Percentiles rank a stretch among this genome's conserved stretches.
These are phyloP conservation scores for Pogonocherus hispidulus DNA, from an alignment of 2,888 invertebrate genomes.

Conservation along the genomic window DNA sequence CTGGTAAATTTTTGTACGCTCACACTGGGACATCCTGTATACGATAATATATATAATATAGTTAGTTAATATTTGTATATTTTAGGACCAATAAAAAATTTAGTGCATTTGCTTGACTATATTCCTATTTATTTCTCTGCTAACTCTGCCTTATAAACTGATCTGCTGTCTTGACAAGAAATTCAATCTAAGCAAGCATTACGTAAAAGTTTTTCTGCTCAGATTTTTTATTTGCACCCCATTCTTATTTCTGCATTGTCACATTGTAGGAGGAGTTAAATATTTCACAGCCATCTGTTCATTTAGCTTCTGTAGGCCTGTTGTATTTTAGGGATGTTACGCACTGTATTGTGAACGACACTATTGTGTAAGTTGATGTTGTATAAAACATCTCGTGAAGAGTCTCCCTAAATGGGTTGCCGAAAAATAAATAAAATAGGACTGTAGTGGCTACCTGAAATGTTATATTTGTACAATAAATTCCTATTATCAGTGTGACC, in stretches of 20 bases:
- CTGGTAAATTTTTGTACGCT: too few relatives aligned
- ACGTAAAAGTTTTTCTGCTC: constrained; percentile 9
- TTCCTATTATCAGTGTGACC: constrained; percentile 19
- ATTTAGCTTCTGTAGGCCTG: constrained; percentile 45
- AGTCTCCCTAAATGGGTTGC: constrained; percentile 30
- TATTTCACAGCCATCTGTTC: constrained; percentile 47
- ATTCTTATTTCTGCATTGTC: constrained; percentile 43
- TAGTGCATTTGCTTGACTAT: too few relatives aligned
- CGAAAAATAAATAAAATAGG: constrained; percentile 30
- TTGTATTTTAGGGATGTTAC: constrained; percentile 26
- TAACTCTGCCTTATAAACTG: too few relatives aligned
- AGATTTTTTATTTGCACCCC: constrained; percentile 32
- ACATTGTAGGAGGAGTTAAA: constrained; percentile 40
- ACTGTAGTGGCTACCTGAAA: constrained; percentile 23
- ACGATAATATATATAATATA: too few relatives aligned
- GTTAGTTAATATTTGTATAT: too few relatives aligned
- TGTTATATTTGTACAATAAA: constrained; percentile 27
- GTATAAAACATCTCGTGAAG: constrained; percentile 23
- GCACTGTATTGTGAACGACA: constrained; percentile 21
- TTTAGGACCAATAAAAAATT: too few relatives aligned
- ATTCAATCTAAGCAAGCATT: constrained; percentile 23
- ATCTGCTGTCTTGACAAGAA: neutral
- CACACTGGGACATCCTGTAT: too few relatives aligned
- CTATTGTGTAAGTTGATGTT: constrained; percentile 34
- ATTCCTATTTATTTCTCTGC: too few relatives aligned